These are phyloP conservation scores for Melitaea cinxia DNA, from an alignment of 1,140 invertebrate genomes.

Conservation along the genomic window DNA sequence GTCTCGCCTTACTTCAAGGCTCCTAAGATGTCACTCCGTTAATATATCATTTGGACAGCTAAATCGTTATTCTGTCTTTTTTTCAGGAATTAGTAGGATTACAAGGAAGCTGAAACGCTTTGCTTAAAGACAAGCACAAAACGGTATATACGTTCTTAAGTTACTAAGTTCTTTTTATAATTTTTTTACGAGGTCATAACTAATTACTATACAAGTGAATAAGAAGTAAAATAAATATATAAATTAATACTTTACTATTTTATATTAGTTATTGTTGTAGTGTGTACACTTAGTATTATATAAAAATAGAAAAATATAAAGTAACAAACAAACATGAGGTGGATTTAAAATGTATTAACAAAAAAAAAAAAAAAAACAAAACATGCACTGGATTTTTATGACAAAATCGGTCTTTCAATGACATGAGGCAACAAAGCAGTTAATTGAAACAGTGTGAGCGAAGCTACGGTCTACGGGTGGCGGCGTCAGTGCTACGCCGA, in stretches of 20 bases:
- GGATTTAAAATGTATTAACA: neutral
- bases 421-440: conserved; percentile 71
- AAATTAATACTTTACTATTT: too few relatives aligned
- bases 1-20: conserved; percentile 23
- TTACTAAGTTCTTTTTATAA: too few relatives aligned
- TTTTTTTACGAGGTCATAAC: too few relatives aligned
- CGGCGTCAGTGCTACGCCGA: conserved; percentile 69
- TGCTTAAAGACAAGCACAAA: neutral
- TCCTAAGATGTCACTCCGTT: conserved; percentile 56
- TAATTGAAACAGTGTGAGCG: conserved; percentile 69
- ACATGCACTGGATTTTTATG: conserved; percentile 41
- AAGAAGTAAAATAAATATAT: too few relatives aligned
- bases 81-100: conserved; percentile 24
- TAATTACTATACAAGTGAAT: too few relatives aligned
- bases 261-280: too few relatives aligned
- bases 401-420: conserved; percentile 58
- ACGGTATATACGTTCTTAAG: neutral
- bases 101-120: conserved; percentile 16
- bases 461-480: conserved; percentile 51
- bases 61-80: conserved; percentile 45
- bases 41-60: conserved; percentile 64
- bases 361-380: conserved; percentile 19
- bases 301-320: too few relatives aligned
- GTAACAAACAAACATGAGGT: neutral
- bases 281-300: too few relatives aligned